Evolutionary conservation across 2,797 vertebrate species (phyloP).

Genomic region (Tapirus indicus): DNA sequence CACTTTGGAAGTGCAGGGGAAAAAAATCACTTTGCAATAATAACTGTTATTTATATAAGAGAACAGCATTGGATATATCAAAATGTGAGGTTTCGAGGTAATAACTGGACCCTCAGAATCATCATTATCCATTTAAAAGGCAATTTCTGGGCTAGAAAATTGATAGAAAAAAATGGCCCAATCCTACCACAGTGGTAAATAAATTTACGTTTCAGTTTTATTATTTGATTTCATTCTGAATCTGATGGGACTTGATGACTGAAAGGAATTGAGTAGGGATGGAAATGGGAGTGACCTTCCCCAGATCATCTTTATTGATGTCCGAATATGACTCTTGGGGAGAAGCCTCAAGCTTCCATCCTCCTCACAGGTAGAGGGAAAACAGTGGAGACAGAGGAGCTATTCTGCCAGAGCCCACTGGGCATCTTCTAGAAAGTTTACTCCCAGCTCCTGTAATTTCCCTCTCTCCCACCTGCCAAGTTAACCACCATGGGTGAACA

Average conservation of each 20-base stretch:
- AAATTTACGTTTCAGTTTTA: slow-evolving; percentile 82
- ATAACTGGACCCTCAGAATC: slow-evolving; percentile 85
- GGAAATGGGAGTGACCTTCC: slow-evolving; percentile 58
- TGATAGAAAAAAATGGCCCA: slow-evolving; percentile 78
- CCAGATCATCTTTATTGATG: background rate
- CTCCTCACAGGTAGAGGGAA: slow-evolving; percentile 16
- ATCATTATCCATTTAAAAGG: slow-evolving; percentile 87
- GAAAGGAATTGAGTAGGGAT: background rate
- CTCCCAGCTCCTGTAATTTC: background rate
- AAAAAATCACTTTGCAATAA: slow-evolving; percentile 86
- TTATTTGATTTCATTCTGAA: slow-evolving; percentile 81
- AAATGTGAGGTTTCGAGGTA: slow-evolving; percentile 86
- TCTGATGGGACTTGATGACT: slow-evolving; percentile 42
- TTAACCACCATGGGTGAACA: background rate
- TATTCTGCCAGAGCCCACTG: background rate
- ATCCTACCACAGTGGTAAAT: slow-evolving; percentile 71
- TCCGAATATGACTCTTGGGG: background rate
- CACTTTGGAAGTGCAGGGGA: slow-evolving; percentile 83
- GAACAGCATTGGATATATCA: slow-evolving; percentile 84
- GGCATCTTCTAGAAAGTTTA: background rate
- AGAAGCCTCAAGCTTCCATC: background rate
- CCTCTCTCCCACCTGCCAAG: background rate
- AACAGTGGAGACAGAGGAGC: background rate
- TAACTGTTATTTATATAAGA: slow-evolving; percentile 89
- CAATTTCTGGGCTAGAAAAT: slow-evolving; percentile 83